These are phyloP conservation scores for Crenichthys baileyi DNA, from an alignment of 2,797 vertebrate species.

Conservation along the genomic window DNA sequence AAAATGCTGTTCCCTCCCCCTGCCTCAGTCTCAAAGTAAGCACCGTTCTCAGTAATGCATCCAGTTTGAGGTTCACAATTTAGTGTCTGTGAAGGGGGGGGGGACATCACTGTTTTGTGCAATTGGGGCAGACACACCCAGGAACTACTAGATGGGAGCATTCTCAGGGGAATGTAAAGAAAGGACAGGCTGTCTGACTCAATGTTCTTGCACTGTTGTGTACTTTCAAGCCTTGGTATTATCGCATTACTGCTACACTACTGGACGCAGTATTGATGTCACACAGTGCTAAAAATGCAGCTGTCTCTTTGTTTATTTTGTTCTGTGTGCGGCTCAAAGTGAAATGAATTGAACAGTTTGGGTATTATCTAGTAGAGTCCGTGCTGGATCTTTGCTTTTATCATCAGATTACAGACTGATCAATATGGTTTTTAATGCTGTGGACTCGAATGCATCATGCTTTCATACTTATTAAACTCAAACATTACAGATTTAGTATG, in stretches of 20 bases:
- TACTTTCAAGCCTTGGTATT: not conserved
- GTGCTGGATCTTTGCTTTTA: not conserved
- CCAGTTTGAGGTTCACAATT: conserved; percentile 29
- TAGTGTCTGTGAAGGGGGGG: conserved; percentile 37
- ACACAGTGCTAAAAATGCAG: not conserved
- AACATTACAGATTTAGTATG: too few relatives aligned
- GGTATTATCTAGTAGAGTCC: not conserved
- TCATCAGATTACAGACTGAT: not conserved
- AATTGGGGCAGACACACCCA: conserved; percentile 59
- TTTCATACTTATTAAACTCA: not conserved
- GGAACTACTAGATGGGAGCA: conserved; percentile 5
- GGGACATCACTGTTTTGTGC: conserved; percentile 53
- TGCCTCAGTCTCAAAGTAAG: conserved; percentile 46
- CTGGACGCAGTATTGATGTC: not conserved
- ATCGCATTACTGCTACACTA: not conserved
- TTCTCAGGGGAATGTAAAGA: not conserved
- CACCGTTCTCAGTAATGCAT: conserved; percentile 43
- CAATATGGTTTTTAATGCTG: not conserved
- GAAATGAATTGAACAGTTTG: not conserved
- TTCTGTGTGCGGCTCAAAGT: not conserved
- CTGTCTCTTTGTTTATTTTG: not conserved
- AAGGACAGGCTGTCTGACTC: conserved; percentile 2
- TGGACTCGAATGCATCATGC: not conserved
- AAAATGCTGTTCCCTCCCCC: conserved; percentile 36
- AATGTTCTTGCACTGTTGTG: not conserved